phyloP scores from a whole-genome alignment of 2,888 invertebrate genomes.

The Ptychoptera contaminata region DNA sequence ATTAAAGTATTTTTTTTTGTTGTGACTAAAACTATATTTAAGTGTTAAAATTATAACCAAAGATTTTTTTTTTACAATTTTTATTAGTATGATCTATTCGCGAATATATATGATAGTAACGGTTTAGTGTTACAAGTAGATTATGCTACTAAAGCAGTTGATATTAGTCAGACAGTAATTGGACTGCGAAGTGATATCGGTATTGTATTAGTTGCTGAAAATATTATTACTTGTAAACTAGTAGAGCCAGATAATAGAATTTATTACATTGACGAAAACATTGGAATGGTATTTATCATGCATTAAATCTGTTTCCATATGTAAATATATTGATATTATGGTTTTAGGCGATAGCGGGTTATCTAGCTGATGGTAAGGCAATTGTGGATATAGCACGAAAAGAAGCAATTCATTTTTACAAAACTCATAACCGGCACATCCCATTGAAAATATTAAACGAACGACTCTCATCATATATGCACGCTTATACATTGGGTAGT shows the following conservation, averaged over 20 bases:
- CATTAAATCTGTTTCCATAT: constrained; percentile 12
- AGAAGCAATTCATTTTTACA: constrained; percentile 87
- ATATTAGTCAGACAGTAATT: constrained; percentile 93
- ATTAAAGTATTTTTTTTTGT: too few species aligned
- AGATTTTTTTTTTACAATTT: too few species aligned
- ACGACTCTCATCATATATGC: constrained; percentile 89
- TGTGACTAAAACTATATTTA: too few species aligned
- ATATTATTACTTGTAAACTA: constrained; percentile 82
- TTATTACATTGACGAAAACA: constrained; percentile 82
- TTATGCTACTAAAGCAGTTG: constrained; percentile 98
- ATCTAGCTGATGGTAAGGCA: constrained; percentile 87
- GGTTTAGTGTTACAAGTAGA: constrained; percentile 99
- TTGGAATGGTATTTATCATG: constrained; percentile 90
- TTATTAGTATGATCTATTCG: constrained; percentile 93
- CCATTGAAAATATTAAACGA: constrained; percentile 84
- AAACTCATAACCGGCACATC: constrained; percentile 74
- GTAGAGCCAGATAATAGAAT: constrained; percentile 86
- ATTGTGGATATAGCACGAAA: constrained; percentile 83
- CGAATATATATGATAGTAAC: constrained; percentile 99
- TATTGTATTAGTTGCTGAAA: constrained; percentile 94
- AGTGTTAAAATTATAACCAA: too few species aligned
- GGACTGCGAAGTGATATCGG: constrained; percentile 91
- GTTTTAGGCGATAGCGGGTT: constrained; percentile 69
- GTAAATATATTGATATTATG: constrained; percentile 6
- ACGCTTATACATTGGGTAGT: constrained; percentile 96